Evolutionary conservation across 2,888 invertebrate species (phyloP).

Genomic region (Abrostola tripartita): DNA sequence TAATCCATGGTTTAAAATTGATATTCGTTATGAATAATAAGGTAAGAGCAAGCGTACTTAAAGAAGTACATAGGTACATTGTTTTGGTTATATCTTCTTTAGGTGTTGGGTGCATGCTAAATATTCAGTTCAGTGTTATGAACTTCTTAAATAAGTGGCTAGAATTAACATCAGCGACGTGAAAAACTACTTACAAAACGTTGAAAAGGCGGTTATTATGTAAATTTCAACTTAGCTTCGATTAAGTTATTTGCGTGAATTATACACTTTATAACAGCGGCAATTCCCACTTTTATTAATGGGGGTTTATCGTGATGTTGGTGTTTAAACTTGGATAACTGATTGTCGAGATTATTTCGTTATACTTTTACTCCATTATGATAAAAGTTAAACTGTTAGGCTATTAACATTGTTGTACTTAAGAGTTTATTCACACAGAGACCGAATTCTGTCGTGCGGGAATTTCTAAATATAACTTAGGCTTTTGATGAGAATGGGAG

Average conservation of each 20-base stretch:
- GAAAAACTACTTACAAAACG: slow-evolving; percentile 62
- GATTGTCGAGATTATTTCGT: slow-evolving; percentile 33
- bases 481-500: background rate
- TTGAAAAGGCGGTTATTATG: slow-evolving; percentile 69
- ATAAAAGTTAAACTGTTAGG: slow-evolving; percentile 2
- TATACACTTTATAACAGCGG: slow-evolving; percentile 65
- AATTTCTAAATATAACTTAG: background rate
- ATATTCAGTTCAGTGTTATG: too few species aligned
- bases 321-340: slow-evolving; percentile 51
- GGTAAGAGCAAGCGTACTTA: too few species aligned
- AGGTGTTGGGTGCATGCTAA: too few species aligned
- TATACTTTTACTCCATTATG: slow-evolving; percentile 16
- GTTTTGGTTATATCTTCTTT: too few species aligned
- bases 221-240: slow-evolving; percentile 64
- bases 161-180: slow-evolving; percentile 42
- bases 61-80: too few species aligned
- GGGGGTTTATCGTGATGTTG: slow-evolving; percentile 57
- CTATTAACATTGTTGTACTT: slow-evolving; percentile 18
- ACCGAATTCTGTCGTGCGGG: background rate
- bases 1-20: too few species aligned
- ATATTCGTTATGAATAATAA: too few species aligned
- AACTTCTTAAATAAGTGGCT: background rate
- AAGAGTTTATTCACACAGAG: slow-evolving; percentile 1
- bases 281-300: slow-evolving; percentile 67
- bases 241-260: slow-evolving; percentile 76